Evolutionary conservation across 2,797 vertebrate genomes (phyloP).

Genomic region (Eulemur rubriventer): DNA sequence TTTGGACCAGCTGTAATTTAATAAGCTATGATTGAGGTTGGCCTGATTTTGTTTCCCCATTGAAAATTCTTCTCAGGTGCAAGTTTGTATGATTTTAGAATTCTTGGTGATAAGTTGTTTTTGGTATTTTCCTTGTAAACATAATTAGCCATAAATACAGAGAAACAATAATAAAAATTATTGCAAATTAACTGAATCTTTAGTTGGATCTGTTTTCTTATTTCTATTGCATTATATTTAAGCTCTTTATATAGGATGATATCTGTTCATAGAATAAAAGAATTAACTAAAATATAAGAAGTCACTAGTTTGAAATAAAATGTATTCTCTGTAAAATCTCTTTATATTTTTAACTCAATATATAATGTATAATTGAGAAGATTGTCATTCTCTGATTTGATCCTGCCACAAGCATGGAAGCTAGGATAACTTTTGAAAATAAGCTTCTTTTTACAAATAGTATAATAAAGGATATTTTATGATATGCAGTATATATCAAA

Average conservation of each 20-base stretch:
- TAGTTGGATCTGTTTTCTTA: neutral
- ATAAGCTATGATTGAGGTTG: conserved; percentile 75
- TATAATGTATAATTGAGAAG: neutral
- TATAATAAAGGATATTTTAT: neutral
- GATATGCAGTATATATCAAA: neutral
- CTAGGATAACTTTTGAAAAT: neutral
- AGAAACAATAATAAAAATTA: conserved; percentile 47
- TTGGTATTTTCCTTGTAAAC: conserved; percentile 60
- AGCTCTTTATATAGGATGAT: neutral
- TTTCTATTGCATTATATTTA: neutral
- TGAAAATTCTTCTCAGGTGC: conserved; percentile 82
- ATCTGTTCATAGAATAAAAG: neutral
- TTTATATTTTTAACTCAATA: neutral
- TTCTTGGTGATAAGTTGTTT: conserved; percentile 64
- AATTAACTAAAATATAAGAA: neutral
- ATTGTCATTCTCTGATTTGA: neutral
- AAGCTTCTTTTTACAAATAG: neutral
- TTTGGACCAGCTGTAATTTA: conserved; percentile 82
- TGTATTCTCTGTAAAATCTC: neutral
- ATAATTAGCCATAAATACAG: conserved; percentile 51
- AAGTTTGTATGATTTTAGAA: conserved; percentile 71
- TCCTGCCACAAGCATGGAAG: neutral
- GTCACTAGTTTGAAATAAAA: conserved; percentile 11
- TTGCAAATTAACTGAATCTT: neutral
- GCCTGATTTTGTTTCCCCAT: conserved; percentile 62